Evolutionary conservation across 2,888 invertebrate genomes (phyloP).

Genomic region (Ichneumoninae sp.): DNA sequence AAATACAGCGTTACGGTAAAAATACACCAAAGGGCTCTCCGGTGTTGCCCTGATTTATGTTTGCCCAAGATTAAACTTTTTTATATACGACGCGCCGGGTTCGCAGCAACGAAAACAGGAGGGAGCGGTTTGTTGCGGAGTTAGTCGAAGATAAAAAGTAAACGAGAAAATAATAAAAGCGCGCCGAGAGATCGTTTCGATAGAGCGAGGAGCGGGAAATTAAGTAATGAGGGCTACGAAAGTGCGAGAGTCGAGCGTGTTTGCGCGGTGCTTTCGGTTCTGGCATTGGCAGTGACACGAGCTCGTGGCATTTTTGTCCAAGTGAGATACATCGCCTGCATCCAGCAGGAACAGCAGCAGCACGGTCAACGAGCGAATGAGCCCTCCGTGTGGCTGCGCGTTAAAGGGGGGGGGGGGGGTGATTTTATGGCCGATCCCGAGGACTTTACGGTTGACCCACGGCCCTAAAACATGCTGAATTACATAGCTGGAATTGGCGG

Average conservation of each 20-base stretch:
- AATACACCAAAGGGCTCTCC: slow-evolving; percentile 21
- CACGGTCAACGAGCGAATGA: slow-evolving; percentile 22
- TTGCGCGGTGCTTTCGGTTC: background rate
- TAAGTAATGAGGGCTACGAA: slow-evolving; percentile 45
- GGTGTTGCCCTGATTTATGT: slow-evolving; percentile 41
- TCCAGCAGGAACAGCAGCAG: slow-evolving; percentile 43
- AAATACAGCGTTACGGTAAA: slow-evolving; percentile 1
- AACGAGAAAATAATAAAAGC: background rate
- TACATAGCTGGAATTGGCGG: slow-evolving; percentile 73
- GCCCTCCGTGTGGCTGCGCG: slow-evolving; percentile 40
- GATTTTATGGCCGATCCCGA: slow-evolving; percentile 71
- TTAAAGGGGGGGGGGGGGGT: slow-evolving; percentile 62
- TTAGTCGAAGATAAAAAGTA: background rate
- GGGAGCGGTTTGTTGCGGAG: background rate
- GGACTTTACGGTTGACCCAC: slow-evolving; percentile 77
- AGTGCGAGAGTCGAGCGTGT: slow-evolving; percentile 2
- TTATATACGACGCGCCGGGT: slow-evolving; percentile 9
- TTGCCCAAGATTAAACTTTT: slow-evolving; percentile 51
- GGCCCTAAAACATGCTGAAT: slow-evolving; percentile 80
- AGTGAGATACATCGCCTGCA: slow-evolving; percentile 70
- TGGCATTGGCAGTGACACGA: slow-evolving; percentile 11
- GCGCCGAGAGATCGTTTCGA: slow-evolving; percentile 42
- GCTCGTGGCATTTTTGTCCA: slow-evolving; percentile 28
- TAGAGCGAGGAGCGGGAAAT: slow-evolving; percentile 60
- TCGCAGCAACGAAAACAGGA: background rate